phyloP scores from a whole-genome alignment of 2,797 vertebrate genomes.

The Loris lydekkerianus region DNA sequence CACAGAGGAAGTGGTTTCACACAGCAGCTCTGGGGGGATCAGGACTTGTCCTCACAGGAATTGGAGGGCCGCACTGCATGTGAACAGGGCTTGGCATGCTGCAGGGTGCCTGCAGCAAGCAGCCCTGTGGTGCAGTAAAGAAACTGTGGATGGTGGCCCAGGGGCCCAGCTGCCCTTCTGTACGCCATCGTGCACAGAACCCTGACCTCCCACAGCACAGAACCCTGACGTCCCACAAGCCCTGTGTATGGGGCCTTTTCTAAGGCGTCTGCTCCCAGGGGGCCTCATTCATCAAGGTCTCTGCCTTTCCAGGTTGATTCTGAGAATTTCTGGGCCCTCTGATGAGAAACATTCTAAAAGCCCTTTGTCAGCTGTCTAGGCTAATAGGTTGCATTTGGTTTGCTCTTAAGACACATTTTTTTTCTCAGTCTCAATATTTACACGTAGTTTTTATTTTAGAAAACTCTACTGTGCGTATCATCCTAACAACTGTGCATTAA shows the following conservation, averaged over 20 bases:
- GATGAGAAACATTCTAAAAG: neutral
- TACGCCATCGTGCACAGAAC: neutral
- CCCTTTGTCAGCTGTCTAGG: neutral
- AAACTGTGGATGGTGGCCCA: rapidly evolving
- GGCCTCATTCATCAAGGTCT: neutral
- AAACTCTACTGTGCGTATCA: neutral
- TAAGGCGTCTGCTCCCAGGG: neutral
- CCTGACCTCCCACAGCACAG: too few relatives aligned
- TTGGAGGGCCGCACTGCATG: too few relatives aligned
- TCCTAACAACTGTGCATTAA: neutral
- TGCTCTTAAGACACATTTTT: neutral
- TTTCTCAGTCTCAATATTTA: neutral
- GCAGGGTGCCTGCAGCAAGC: too few relatives aligned
- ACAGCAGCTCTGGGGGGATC: neutral
- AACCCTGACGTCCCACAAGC: neutral
- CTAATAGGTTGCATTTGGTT: neutral
- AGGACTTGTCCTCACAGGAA: too few relatives aligned
- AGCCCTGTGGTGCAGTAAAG: rapidly evolving
- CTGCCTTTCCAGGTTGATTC: neutral
- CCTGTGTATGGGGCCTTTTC: rapidly evolving
- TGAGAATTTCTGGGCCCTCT: neutral
- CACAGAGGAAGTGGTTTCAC: neutral
- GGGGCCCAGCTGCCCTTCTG: rapidly evolving
- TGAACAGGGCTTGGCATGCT: too few relatives aligned
- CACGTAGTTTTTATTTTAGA: neutral